phyloP scores from a whole-genome alignment of 2,888 invertebrate genomes.

The Argyresthia goedartella region DNA sequence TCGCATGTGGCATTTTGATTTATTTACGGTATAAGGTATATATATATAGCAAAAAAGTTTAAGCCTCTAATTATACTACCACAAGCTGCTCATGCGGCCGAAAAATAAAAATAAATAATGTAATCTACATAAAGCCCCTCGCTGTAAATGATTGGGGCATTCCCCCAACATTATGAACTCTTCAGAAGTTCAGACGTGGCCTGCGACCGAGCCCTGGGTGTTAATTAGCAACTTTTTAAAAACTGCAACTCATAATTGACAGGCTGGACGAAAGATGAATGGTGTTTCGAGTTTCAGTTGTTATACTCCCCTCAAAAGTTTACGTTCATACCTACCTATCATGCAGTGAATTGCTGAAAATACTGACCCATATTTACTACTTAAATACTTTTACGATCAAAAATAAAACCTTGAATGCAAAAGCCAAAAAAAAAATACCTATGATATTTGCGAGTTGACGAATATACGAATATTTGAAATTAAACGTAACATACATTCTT shows the following conservation, averaged over 20 bases:
- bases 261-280: slow-evolving; percentile 61
- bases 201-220: slow-evolving; percentile 42
- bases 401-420: too few relatives aligned
- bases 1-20: too few relatives aligned
- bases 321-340: not conserved
- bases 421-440: too few relatives aligned
- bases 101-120: too few relatives aligned
- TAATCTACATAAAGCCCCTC: slow-evolving; percentile 18
- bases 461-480: too few relatives aligned
- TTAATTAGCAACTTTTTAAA: slow-evolving; percentile 67
- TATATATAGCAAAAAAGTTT: too few relatives aligned
- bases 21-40: too few relatives aligned
- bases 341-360: not conserved
- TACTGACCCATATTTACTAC: not conserved
- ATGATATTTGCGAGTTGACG: too few relatives aligned
- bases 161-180: slow-evolving; percentile 54
- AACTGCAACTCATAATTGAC: slow-evolving; percentile 70
- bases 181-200: slow-evolving; percentile 54
- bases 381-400: too few relatives aligned
- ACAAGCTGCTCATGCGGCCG: too few relatives aligned
- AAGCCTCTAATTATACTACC: too few relatives aligned
- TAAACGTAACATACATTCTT: too few relatives aligned
- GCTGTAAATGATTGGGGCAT: slow-evolving; percentile 59
- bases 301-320: not conserved
- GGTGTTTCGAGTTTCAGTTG: slow-evolving; percentile 46